A percentile compares a stretch with the other conserved stretches of the same genome.
Conservation (phyloP, 2,113 vertebrate species). For the Hucho hucho region DNA sequence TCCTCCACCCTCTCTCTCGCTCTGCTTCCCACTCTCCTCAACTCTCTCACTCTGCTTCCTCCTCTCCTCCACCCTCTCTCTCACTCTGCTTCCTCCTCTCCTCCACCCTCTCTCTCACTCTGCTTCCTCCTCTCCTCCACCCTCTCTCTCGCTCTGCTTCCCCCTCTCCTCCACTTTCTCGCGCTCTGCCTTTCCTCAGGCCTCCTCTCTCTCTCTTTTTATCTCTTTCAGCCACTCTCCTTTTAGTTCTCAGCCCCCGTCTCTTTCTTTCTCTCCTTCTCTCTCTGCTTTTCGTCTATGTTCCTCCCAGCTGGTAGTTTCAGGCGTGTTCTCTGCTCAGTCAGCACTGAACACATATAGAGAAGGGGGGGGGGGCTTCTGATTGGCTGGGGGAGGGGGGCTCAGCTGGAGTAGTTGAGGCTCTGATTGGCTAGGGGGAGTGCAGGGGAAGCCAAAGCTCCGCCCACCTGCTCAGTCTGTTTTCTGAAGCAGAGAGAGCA, state of each 20-base stretch:
- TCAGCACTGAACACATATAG: conserved; percentile 72
- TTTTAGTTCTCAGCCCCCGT: background rate
- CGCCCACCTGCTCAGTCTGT: conserved; percentile 63
- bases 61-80: conserved; percentile 3
- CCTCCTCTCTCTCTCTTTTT: conserved; percentile 58
- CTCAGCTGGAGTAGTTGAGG: background rate
- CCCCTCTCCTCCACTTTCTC: background rate
- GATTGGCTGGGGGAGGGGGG: conserved; percentile 58
- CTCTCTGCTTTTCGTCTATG: conserved; percentile 38
- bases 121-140: conserved; percentile 21
- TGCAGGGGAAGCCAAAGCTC: conserved; percentile 27
- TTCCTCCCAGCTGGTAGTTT: conserved; percentile 76
- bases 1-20: conserved; percentile 24
- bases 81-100: conserved; percentile 56
- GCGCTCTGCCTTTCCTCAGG: background rate
- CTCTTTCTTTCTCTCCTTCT: no score
- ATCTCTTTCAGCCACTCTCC: background rate
- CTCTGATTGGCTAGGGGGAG: conserved; percentile 22
- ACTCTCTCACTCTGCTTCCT: background rate
- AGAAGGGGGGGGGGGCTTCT: conserved; percentile 17
- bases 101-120: no score
- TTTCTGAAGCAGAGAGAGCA: conserved; percentile 42
- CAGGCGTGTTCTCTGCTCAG: conserved; percentile 55
- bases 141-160: background rate
- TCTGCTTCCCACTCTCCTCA: conserved; percentile 7